Conservation (phyloP, 2,113 vertebrate genomes). For the Pangasianodon gigas region DNA sequence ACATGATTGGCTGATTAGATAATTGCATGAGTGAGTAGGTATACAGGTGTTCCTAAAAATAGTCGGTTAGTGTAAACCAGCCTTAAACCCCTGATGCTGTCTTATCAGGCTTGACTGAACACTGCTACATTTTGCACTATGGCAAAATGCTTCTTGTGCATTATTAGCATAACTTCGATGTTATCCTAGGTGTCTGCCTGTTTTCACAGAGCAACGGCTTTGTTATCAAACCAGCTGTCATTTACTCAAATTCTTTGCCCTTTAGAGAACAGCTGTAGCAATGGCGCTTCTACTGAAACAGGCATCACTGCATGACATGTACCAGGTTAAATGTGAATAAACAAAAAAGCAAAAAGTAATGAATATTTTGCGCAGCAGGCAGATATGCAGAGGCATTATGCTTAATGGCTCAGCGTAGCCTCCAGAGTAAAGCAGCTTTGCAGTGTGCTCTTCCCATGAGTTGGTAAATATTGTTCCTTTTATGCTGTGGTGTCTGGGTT, state of each 20-base stretch:
- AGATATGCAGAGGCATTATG: not conserved
- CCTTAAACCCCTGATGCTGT: not conserved
- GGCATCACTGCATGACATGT: not conserved
- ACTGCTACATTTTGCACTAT: not conserved
- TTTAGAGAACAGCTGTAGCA: conserved; percentile 28
- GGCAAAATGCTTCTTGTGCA: not conserved
- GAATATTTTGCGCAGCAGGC: conserved; percentile 16
- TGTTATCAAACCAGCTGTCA: conserved; percentile 37
- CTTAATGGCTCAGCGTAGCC: conserved; percentile 17
- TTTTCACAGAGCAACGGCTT: not conserved
- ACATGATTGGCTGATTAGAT: not conserved
- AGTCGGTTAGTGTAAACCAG: not conserved
- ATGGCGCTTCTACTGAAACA: conserved; percentile 11
- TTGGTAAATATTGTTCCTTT: conserved; percentile 54
- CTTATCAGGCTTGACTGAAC: conserved; percentile 12
- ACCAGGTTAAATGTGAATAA: conserved; percentile 32
- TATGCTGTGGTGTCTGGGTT: conserved; percentile 20
- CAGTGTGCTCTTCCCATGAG: conserved; percentile 22
- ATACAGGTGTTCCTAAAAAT: not conserved
- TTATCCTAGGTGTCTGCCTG: conserved; percentile 18
- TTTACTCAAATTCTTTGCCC: conserved; percentile 22
- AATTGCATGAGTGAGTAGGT: not conserved
- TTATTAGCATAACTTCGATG: conserved; percentile 21
- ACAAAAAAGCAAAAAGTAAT: not conserved
- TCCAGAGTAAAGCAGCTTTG: conserved; percentile 6